Base-by-base conservation (phyloP, 2,797 vertebrate species). In the Buphagus erythrorhynchus region DNA sequence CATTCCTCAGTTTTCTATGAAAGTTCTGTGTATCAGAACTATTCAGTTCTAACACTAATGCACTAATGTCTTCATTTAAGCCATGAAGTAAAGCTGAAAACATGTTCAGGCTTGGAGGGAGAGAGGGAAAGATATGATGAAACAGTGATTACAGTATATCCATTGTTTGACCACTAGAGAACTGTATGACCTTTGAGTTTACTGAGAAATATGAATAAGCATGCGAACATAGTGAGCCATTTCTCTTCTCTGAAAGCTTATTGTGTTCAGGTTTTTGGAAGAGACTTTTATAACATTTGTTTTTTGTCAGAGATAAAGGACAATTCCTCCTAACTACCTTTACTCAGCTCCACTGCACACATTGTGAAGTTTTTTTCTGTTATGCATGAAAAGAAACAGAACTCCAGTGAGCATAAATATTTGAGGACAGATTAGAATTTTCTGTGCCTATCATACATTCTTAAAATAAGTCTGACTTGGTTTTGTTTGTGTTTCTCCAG, bases 161-260 rank as follows among this genome's bases (percentile, higher is more conserved):
- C 61, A 88, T 94, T 96, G 91, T 95, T 75, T 66, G 62, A 51
- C n/a, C 40, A 73, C 58, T 79, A 91, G 85, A 95, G 96, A 96
- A 95, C 94, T 83, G 42, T 17, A 83, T 25, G 85, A 86, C 90
- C 93, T 95, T 67, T 88, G 35, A 74, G 58, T 68, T 91, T 80
- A 83, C 38, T 43, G 45, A 80, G 68, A 93, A 97, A 93, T 91
- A 91, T 40, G 81, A 89, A 92, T 93, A 93, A 93, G 80, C n/a
- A 77, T 10, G 49, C 58, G 72, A 94, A 86, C 72, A 72, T 19
- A 78, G 57, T 0, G 5, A 82, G 66, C 31, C 54, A 61, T 94
- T 96, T 93, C 42, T 93, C 38, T 86, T 90, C 80, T 83, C 65
- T 83, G 85, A 96, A 88, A 90, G 85, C 42, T 90, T 83, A 91